These are phyloP conservation scores for Chiloscyllium punctatum DNA, from an alignment of 2,797 vertebrate species.

Conservation along the genomic window DNA sequence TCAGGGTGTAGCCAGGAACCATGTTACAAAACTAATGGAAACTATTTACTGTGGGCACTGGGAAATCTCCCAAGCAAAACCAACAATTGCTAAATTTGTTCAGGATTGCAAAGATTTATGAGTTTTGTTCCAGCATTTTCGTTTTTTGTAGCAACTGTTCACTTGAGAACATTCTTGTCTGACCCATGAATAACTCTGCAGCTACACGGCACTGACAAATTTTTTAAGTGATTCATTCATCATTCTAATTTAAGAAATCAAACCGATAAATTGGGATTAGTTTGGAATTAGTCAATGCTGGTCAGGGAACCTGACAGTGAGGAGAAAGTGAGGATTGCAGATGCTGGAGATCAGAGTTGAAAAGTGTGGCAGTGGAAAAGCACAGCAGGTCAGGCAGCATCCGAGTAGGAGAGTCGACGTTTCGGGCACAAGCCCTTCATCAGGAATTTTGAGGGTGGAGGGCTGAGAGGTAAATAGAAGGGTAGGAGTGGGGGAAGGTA, in stretches of 20 bases:
- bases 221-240: neutral
- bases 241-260: neutral
- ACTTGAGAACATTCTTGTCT: neutral
- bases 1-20: neutral
- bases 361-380: too few species aligned
- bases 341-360: too few species aligned
- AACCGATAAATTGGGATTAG: neutral
- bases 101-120: too few species aligned
- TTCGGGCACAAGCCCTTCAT: too few species aligned
- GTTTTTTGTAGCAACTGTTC: neutral
- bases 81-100: neutral
- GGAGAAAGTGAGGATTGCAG: too few species aligned
- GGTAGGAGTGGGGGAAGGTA: too few species aligned
- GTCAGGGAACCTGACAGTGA: neutral
- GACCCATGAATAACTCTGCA: neutral
- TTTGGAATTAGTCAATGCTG: neutral
- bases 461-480: too few species aligned
- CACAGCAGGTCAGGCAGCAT: too few species aligned
- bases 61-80: neutral
- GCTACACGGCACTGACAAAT: neutral
- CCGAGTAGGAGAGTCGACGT: too few species aligned
- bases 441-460: too few species aligned
- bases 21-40: neutral
- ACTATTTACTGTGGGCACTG: conserved; percentile 9
- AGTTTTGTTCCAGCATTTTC: neutral